Evolutionary conservation across 2,797 vertebrate species (phyloP).

Genomic region (Neosilurus hyrtlii): DNA sequence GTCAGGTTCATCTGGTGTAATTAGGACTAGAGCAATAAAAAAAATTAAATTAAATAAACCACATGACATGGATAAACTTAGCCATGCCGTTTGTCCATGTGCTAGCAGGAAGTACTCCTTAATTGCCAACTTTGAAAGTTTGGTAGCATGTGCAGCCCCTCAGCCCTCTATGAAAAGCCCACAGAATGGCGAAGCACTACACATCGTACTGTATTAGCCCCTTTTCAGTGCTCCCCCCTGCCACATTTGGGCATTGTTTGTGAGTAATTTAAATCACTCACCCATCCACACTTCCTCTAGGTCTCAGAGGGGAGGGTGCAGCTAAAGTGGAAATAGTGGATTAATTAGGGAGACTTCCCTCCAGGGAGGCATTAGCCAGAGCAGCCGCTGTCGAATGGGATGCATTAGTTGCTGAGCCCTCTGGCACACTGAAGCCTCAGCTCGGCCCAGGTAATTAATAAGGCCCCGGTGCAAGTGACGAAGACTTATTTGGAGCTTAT

Average conservation of each 20-base stretch:
- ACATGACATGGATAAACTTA: not conserved
- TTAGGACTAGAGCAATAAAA: not conserved
- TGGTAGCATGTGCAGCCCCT: slow-evolving; percentile 7
- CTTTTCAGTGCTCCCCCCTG: slow-evolving; percentile 23
- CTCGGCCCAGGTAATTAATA: slow-evolving; percentile 64
- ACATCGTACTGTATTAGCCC: slow-evolving; percentile 17
- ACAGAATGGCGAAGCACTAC: slow-evolving; percentile 15
- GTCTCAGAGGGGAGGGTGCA: slow-evolving; percentile 46
- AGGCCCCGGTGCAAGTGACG: slow-evolving; percentile 47
- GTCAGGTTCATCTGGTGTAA: not conserved
- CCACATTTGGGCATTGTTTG: slow-evolving; percentile 48
- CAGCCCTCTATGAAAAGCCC: not conserved
- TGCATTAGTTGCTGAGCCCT: slow-evolving; percentile 66
- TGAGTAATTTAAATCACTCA: slow-evolving; percentile 51
- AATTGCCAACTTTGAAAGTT: slow-evolving; percentile 1
- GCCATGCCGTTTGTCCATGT: not conserved
- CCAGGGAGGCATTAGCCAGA: slow-evolving; percentile 75
- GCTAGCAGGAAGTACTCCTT: not conserved
- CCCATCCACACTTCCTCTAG: slow-evolving; percentile 40
- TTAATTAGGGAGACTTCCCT: slow-evolving; percentile 76
- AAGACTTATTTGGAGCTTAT: slow-evolving; percentile 54
- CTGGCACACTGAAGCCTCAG: slow-evolving; percentile 66
- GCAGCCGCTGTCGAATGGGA: slow-evolving; percentile 75
- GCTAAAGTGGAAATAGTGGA: slow-evolving; percentile 61
- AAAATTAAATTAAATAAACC: not conserved